Evolutionary conservation across 1,140 invertebrate genomes (phyloP).

Genomic region (Lepidurus apus): DNA sequence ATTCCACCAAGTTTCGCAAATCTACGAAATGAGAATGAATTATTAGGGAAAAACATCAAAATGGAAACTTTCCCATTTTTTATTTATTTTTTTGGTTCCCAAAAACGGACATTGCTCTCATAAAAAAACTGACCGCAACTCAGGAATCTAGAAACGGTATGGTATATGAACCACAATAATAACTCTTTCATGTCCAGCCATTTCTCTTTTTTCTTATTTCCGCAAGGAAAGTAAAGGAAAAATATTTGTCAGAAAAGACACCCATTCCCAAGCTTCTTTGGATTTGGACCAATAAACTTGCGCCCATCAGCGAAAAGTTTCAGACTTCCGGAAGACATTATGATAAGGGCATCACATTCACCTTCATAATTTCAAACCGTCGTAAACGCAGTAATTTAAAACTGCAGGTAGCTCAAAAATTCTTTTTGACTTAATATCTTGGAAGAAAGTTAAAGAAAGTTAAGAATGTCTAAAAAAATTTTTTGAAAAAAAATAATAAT

Average conservation of each 20-base stretch:
- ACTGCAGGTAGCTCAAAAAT: background rate
- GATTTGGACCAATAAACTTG: background rate
- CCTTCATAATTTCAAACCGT: background rate
- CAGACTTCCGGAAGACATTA: background rate
- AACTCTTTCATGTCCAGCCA: background rate
- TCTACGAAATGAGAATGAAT: background rate
- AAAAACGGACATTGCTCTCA: background rate
- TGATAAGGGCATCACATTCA: background rate
- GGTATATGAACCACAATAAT: constrained; percentile 8
- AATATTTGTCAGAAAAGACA: background rate
- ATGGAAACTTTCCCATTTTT: background rate
- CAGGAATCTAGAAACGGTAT: background rate
- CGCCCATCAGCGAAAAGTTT: background rate
- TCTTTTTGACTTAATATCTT: no score
- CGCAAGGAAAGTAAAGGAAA: background rate
- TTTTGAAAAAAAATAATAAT: no score
- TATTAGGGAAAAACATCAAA: background rate
- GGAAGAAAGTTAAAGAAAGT: no score
- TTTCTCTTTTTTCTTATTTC: background rate
- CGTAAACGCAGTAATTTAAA: background rate
- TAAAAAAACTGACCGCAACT: background rate
- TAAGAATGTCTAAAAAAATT: no score
- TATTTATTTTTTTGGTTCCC: background rate
- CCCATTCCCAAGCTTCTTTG: background rate
- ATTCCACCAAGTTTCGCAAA: constrained; percentile 10